These are phyloP conservation scores for Amblyornis subalaris DNA, from an alignment of 2,113 vertebrate species.

Conservation along the genomic window DNA sequence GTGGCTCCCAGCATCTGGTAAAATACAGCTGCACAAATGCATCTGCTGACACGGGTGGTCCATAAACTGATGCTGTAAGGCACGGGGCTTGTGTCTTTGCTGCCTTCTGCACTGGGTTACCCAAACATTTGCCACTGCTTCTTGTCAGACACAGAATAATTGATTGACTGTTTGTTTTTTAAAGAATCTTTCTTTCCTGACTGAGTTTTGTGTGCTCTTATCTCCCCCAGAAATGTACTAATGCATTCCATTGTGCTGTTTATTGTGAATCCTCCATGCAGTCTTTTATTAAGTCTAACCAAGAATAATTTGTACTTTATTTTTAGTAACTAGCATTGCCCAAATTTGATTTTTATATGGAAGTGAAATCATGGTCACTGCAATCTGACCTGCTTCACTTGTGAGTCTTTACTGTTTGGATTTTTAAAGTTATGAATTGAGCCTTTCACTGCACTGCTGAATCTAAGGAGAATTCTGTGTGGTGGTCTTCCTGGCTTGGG, in stretches of 20 bases:
- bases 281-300: background rate
- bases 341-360: background rate
- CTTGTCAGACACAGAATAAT: background rate
- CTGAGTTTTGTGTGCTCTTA: background rate
- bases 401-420: background rate
- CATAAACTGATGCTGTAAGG: background rate
- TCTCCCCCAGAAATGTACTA: background rate
- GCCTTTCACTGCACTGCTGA: background rate
- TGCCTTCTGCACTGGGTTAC: background rate
- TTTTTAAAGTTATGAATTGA: background rate
- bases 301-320: background rate
- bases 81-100: background rate
- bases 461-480: background rate
- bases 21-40: background rate
- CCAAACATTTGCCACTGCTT: background rate
- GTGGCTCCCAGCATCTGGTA: background rate
- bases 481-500: background rate
- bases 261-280: background rate
- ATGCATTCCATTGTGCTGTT: background rate
- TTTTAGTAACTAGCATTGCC: background rate
- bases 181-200: fast-evolving
- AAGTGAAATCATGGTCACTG: background rate
- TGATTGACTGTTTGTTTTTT: background rate
- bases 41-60: background rate
- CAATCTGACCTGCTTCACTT: background rate